Evolutionary conservation across 2,888 invertebrate genomes (phyloP), one percentile per base, ranked within the genome.

Genomic region (Spodoptera picta): DNA sequence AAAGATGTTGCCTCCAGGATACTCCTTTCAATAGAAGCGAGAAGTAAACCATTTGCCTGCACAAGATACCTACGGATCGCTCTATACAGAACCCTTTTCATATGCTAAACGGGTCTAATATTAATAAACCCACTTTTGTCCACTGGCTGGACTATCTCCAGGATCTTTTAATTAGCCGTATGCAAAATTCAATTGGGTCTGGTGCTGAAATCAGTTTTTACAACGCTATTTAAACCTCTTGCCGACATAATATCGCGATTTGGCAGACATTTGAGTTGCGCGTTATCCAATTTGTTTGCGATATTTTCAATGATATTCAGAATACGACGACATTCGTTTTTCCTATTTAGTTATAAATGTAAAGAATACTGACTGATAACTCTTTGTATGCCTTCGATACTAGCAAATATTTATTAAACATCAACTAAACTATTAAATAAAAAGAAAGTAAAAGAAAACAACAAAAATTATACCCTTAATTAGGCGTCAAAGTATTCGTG

Each of bases 1-100:
- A 87, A 87, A 85, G 86, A 84, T 79, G 80, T 81, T 78, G 76
- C 67, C 51, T 65, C 52, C 68, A 71, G 75, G 70, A 80, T 76
- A 70, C 65, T 58, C 75, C 63, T 59, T 65, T 77, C 73, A 80
- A 79, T 77, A 67, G 74, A 72, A 42, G 58, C 60, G 74, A 69
- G 68, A 77, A 80, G 77, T 79, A 81, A 78, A 79, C 78, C 78
- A 81, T 79, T 81, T 75, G 60, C 51, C 60, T 69, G n/a, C n/a
- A 44, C 64, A 66, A 72, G 52, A 68, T 77, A 73, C 49, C 53
- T 49, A 61, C 73, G 57, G 45, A 76, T 54, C 44, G 45, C 43
- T 48, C 46, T 47, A 59, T 45, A 73, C 23, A 60, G n/a, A n/a
- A 60, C 45, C 60, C 77, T 24, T 66, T 72, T 72, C 73, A 65